Base-by-base conservation (phyloP, 2,797 vertebrate species). In the Spondyliosoma cantharus region DNA sequence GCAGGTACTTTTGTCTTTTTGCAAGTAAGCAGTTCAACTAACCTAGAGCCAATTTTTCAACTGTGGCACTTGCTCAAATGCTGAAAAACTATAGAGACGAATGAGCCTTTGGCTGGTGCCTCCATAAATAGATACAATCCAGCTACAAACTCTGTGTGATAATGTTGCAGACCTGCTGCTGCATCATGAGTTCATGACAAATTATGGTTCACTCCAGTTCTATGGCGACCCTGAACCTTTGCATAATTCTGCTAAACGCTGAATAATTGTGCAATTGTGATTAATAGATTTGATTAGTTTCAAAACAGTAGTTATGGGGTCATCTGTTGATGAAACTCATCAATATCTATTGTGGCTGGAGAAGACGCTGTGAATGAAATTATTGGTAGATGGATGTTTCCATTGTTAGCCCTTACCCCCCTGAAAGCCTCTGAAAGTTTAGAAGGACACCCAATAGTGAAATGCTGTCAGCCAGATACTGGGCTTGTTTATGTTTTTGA, bases 101-200 rank as follows among this genome's bases (percentile, higher is more conserved):
- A 90, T 74, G 53, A 78, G 71, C 63, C 19, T 32, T 63, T 71
- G 59, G 87, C 66, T 78, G 24, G 14, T 71, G 75, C 54, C 43
- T 72, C 84, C 72, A 61, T 48, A 86, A 90, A 85, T 84, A 88
- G 69, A 78, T 25, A 27, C 79, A 63, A 80, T 69, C n/a, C 42
- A 74, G 76, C 63, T 42, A n/a, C 58, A 64, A 75, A 71, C 48
- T 74, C 27, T 78, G 25, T 57, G 64, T 74, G 70, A 66, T 86
- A 27, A 74, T 65, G 42, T 68, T 53, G 32, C 63, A 59, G 52
- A 71, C 17, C 57, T 83, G 68, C 72, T 80, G 80, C 76, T 90
- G 86, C 83, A 82, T 24, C 62, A 25, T 76, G 13, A n/a, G 42
- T 62, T 78, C 45, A 60, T 83, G 63, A 78, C 70, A 85, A 90